These are phyloP conservation scores for Ennomos erosarius DNA, from an alignment of 2,888 invertebrate genomes.

Conservation along the genomic window DNA sequence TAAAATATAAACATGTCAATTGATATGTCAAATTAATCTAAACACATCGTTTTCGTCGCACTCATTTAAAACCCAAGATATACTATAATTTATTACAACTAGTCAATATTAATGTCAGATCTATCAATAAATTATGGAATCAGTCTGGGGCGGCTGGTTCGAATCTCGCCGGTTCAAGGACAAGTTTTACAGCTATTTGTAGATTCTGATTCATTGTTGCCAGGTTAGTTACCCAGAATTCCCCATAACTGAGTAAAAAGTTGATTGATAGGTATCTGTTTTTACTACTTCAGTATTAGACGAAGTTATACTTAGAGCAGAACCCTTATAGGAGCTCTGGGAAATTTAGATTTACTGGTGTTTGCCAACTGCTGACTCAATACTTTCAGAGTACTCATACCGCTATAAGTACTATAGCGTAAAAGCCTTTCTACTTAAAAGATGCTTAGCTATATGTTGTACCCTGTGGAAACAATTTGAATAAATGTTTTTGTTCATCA, in stretches of 20 bases:
- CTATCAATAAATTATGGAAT: constrained; percentile 29
- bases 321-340: too few species aligned
- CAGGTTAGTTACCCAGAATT: neutral
- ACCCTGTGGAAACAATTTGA: too few species aligned
- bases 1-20: neutral
- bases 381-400: too few species aligned
- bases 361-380: too few species aligned
- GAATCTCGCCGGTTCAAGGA: constrained; percentile 22
- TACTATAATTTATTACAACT: constrained; percentile 19
- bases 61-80: constrained; percentile 17
- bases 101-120: constrained; percentile 30
- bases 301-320: too few species aligned
- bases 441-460: too few species aligned
- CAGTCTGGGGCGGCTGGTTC: constrained; percentile 16
- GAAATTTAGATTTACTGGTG: too few species aligned
- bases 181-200: constrained; percentile 19
- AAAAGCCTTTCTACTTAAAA: too few species aligned
- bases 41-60: constrained; percentile 19
- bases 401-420: too few species aligned
- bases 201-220: constrained; percentile 21
- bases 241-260: neutral
- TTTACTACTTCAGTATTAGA: too few species aligned
- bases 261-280: neutral
- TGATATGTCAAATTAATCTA: constrained; percentile 25
- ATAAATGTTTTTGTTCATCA: too few species aligned